Conservation (phyloP, 2,888 invertebrate species). For the Elysia crispata region DNA sequence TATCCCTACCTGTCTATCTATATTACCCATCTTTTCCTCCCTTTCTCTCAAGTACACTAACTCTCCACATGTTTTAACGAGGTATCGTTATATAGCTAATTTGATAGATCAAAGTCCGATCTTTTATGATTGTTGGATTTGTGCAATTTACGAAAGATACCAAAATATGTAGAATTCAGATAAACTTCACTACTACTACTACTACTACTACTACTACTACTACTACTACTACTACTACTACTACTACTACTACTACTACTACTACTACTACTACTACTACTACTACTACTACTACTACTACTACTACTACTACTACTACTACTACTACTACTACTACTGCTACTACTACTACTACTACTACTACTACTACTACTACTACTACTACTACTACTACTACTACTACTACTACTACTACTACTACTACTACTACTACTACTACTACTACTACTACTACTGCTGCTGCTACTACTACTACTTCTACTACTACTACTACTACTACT, state of each 20-base stretch:
- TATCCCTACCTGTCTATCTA: too few relatives aligned
- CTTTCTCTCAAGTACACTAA: too few relatives aligned
- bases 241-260: conserved; percentile 76
- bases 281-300: conserved; percentile 1
- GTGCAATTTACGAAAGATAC: too few relatives aligned
- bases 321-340: neutral
- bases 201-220: neutral
- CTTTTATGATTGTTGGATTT: too few relatives aligned
- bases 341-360: neutral
- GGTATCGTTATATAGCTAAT: too few relatives aligned
- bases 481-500: neutral
- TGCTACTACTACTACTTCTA: conserved; percentile 17
- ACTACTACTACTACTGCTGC: conserved; percentile 7
- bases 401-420: conserved; percentile 76
- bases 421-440: neutral
- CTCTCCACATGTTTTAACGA: too few relatives aligned
- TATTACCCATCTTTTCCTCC: too few relatives aligned
- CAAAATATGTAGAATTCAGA: too few relatives aligned
- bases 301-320: conserved; percentile 19
- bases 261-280: neutral
- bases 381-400: conserved; percentile 39
- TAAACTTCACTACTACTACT: neutral
- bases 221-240: conserved; percentile 35
- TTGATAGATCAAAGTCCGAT: too few relatives aligned
- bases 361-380: conserved; percentile 1